A percentile compares a stretch with the other conserved stretches of the same genome.
phyloP scores from a whole-genome alignment of 2,113 vertebrate species.

The Electrona antarctica region DNA sequence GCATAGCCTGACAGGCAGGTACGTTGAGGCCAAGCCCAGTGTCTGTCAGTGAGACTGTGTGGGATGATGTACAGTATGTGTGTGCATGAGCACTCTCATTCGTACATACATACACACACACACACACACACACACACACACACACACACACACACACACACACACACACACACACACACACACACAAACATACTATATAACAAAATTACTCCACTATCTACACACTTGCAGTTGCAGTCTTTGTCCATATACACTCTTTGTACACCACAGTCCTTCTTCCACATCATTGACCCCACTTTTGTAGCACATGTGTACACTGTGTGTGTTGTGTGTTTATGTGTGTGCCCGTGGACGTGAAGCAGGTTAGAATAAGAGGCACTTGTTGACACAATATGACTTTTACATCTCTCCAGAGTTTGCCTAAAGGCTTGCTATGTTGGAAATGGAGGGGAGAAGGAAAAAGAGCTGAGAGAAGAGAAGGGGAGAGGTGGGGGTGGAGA shows the following conservation, averaged over 20 bases:
- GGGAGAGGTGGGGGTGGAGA: slow-evolving; percentile 44
- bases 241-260: slow-evolving; percentile 51
- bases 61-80: slow-evolving; percentile 2
- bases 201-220: neutral
- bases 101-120: too few relatives aligned
- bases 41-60: slow-evolving; percentile 12
- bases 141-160: too few relatives aligned
- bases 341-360: slow-evolving; percentile 19
- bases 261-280: slow-evolving; percentile 46
- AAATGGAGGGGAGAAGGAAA: slow-evolving; percentile 63
- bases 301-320: neutral
- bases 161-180: too few relatives aligned
- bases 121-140: too few relatives aligned
- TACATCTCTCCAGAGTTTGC: slow-evolving; percentile 69
- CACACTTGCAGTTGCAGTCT: slow-evolving; percentile 46
- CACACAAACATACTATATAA: too few relatives aligned
- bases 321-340: neutral
- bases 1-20: slow-evolving; percentile 14
- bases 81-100: too few relatives aligned
- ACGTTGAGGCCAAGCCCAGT: slow-evolving; percentile 8
- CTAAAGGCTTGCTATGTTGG: slow-evolving; percentile 69
- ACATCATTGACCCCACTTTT: slow-evolving; percentile 59
- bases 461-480: slow-evolving; percentile 55
- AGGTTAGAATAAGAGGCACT: slow-evolving; percentile 62
- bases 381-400: slow-evolving; percentile 75